phyloP scores from a whole-genome alignment of 64 coral and sea anemone species.

The Acropora tenuis region DNA sequence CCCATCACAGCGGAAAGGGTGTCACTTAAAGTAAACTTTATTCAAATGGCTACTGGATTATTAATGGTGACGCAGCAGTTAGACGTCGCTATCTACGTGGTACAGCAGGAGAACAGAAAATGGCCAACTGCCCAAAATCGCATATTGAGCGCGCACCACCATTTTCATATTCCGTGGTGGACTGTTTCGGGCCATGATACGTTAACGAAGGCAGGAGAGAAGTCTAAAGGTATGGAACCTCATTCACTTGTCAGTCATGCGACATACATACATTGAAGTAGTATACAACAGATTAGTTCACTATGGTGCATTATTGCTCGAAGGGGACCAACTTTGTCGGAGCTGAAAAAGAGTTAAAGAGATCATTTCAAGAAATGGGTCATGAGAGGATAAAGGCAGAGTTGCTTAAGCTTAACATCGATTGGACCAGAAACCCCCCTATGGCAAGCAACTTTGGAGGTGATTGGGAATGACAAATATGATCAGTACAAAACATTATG shows the following conservation, averaged over 20 bases:
- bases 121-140: constrained; percentile 33
- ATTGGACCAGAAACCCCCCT: not conserved
- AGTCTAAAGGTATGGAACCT: too few relatives aligned
- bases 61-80: constrained; percentile 55
- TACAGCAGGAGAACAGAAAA: constrained; percentile 52
- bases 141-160: constrained; percentile 38
- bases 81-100: constrained; percentile 44
- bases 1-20: not conserved
- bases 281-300: too few relatives aligned
- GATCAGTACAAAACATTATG: too few relatives aligned
- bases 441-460: not conserved
- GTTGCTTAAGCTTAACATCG: not conserved
- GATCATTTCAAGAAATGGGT: too few relatives aligned
- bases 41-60: constrained; percentile 54
- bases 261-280: too few relatives aligned
- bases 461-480: too few relatives aligned
- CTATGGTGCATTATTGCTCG: too few relatives aligned
- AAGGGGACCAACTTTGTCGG: too few relatives aligned
- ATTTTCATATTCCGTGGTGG: constrained; percentile 35
- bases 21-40: constrained; percentile 47
- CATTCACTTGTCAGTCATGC: too few relatives aligned
- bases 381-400: not conserved
- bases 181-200: not conserved
- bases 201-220: too few relatives aligned
- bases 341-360: too few relatives aligned